phyloP scores from a whole-genome alignment of 2,797 vertebrate genomes.

The Poliocrania exsul region DNA sequence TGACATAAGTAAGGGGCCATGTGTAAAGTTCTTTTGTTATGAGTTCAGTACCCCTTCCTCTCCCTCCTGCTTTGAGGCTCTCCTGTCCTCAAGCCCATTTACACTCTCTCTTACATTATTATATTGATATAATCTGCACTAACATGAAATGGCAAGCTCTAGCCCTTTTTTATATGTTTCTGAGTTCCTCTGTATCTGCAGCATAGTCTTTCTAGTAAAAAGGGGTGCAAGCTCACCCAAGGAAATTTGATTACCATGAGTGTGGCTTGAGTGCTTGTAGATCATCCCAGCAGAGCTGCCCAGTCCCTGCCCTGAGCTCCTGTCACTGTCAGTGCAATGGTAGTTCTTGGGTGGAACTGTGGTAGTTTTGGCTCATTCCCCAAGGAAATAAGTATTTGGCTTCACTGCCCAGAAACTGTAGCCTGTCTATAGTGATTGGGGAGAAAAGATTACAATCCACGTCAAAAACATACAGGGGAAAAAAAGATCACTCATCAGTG shows the following conservation, averaged over 20 bases:
- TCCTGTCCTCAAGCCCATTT: not conserved
- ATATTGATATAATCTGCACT: not conserved
- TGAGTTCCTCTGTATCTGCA: not conserved
- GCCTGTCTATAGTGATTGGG: not conserved
- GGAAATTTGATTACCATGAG: rapidly evolving
- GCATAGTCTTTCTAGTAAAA: not conserved
- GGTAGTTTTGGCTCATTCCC: not conserved
- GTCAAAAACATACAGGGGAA: not conserved
- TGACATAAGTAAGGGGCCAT: not conserved
- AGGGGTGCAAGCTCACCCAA: not conserved
- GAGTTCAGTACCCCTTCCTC: not conserved
- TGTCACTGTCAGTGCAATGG: no score
- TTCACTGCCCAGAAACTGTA: not conserved
- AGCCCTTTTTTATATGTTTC: not conserved
- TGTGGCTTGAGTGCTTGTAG: not conserved
- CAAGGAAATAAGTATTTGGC: not conserved
- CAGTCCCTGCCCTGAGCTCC: no score
- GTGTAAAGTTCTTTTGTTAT: not conserved
- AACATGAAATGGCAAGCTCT: not conserved
- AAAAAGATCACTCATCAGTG: not conserved
- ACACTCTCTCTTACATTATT: not conserved
- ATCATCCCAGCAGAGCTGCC: no score
- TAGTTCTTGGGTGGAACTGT: no score
- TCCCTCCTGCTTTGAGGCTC: not conserved
- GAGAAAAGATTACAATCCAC: not conserved